Evolutionary conservation across 2,888 invertebrate genomes (phyloP).

Genomic region (Troides oblongomaculatus): DNA sequence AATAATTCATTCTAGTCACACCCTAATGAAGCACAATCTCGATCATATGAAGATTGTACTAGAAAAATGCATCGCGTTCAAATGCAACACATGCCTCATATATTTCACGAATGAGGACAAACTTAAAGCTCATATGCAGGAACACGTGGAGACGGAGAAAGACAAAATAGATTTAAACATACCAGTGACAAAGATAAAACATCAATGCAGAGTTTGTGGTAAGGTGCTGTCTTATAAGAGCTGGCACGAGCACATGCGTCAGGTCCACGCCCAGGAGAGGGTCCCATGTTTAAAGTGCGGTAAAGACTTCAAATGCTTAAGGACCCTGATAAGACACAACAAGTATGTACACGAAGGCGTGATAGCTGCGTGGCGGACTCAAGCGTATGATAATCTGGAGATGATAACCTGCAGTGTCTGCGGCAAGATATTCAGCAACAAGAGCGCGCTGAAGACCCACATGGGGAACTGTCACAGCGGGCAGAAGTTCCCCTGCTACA

Average conservation of each 20-base stretch:
- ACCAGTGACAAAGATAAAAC: slow-evolving; percentile 22
- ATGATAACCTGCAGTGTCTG: slow-evolving; percentile 37
- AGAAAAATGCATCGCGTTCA: slow-evolving; percentile 15
- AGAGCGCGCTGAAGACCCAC: slow-evolving; percentile 37
- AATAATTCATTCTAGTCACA: slow-evolving; percentile 10
- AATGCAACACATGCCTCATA: slow-evolving; percentile 32
- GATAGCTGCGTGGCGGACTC: slow-evolving; percentile 22
- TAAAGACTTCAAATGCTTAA: slow-evolving; percentile 33
- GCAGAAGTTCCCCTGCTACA: slow-evolving; percentile 34
- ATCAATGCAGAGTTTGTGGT: slow-evolving; percentile 35
- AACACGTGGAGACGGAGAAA: slow-evolving; percentile 14
- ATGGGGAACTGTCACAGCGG: slow-evolving; percentile 41
- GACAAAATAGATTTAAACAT: not conserved
- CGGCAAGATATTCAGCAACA: slow-evolving; percentile 32
- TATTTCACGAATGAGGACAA: slow-evolving; percentile 22
- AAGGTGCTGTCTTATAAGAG: slow-evolving; percentile 36
- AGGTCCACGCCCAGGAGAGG: slow-evolving; percentile 32
- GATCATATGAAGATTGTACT: slow-evolving; percentile 37
- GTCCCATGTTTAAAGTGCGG: slow-evolving; percentile 32
- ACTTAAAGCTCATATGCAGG: slow-evolving; percentile 27
- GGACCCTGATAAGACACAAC: slow-evolving; percentile 34
- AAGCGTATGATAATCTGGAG: not conserved
- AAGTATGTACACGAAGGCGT: slow-evolving; percentile 29
- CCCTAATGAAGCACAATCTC: slow-evolving; percentile 38
- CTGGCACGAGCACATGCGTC: slow-evolving; percentile 39